A percentile compares a stretch with the other conserved stretches of the same genome.
Conservation (phyloP, 2,797 vertebrate species). For the Neosalanx taihuensis region DNA sequence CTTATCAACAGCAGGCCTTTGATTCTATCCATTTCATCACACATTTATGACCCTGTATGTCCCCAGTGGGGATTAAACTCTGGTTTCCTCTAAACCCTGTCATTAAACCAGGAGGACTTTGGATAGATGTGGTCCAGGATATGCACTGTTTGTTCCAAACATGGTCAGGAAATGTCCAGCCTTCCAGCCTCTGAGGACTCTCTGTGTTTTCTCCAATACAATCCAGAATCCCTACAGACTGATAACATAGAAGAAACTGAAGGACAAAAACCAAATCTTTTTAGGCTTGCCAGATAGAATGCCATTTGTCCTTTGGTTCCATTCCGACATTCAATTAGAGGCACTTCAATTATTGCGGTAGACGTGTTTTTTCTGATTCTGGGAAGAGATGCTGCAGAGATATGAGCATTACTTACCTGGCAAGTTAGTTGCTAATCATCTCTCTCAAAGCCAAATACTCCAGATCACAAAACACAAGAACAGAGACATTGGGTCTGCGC, state of each 20-base stretch:
- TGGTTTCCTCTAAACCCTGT: neutral
- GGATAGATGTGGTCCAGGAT: neutral
- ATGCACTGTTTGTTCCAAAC: no score
- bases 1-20: neutral
- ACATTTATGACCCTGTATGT: slow-evolving; percentile 3
- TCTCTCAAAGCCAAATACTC: neutral
- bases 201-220: neutral
- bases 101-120: neutral
- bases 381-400: neutral
- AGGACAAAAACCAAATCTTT: neutral
- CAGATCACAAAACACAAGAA: slow-evolving; percentile 21
- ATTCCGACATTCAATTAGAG: slow-evolving; percentile 6
- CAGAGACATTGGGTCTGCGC: slow-evolving; percentile 16
- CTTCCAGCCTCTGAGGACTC: neutral
- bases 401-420: neutral
- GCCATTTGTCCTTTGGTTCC: neutral
- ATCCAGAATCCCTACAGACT: neutral
- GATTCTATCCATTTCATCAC: neutral
- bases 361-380: neutral
- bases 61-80: neutral
- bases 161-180: neutral
- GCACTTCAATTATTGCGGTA: neutral
- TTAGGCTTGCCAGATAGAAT: neutral
- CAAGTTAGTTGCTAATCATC: slow-evolving; percentile 17
- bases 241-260: neutral